Conservation (phyloP, 2,888 invertebrate species). For the Pelosia muscerda region DNA sequence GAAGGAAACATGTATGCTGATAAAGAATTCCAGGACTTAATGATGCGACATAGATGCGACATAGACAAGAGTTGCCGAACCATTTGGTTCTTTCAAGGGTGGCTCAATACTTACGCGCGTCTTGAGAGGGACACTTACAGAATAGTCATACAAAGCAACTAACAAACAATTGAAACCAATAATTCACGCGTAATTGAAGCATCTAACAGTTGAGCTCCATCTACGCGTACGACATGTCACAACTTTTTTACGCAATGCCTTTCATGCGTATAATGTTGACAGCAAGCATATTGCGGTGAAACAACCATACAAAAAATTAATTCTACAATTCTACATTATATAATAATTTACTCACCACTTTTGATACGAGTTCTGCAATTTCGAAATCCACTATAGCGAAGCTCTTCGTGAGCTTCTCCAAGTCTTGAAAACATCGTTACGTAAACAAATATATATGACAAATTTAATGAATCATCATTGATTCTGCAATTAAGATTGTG, state of each 20-base stretch:
- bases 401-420: constrained; percentile 18
- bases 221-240: constrained; percentile 22
- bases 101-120: background rate
- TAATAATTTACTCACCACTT: constrained; percentile 21
- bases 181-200: constrained; percentile 39
- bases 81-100: too few relatives aligned
- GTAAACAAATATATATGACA: constrained; percentile 9
- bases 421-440: constrained; percentile 3
- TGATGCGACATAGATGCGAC: too few relatives aligned
- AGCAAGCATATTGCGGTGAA: constrained; percentile 6
- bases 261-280: constrained; percentile 2
- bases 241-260: constrained; percentile 38
- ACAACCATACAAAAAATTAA: constrained; percentile 15
- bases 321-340: constrained; percentile 19
- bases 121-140: constrained; percentile 19
- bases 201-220: constrained; percentile 28
- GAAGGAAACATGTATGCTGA: too few relatives aligned
- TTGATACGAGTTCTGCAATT: constrained; percentile 7
- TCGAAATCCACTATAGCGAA: constrained; percentile 23
- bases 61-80: too few relatives aligned
- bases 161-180: constrained; percentile 29
- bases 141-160: constrained; percentile 31
- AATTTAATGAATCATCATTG: background rate
- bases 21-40: too few relatives aligned
- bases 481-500: background rate